Base-by-base conservation (phyloP, 2,888 invertebrate species). In the Diaperis boleti region DNA sequence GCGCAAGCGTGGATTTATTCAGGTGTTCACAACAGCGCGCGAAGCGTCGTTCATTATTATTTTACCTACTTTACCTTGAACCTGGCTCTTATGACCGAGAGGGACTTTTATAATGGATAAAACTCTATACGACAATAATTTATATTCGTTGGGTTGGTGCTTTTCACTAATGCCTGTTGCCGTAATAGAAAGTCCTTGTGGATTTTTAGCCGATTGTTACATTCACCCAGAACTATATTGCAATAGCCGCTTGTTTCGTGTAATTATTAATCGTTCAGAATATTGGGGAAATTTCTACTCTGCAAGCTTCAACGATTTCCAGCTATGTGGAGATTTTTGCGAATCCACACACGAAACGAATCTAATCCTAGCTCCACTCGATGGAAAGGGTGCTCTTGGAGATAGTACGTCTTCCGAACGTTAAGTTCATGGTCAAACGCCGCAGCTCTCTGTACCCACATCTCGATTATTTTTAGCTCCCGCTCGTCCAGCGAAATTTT, bases 31-130 rank as follows among this genome's bases (percentile, higher is more conserved):
- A 52, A 59, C 60, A 59, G 63, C 62, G 62, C 64, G 67, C 67
- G 55, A 66, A 60, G 56, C 61, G 20, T 69, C 67, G 64, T 65
- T 69, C 65, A 69, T 70, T 68, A 68, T 68, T 70, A 71, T 64
- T 69, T 69, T 67, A 64, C 66, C 45, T 59, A 59, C 60, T 64
- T 66, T 57, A 62, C 71, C 71, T 71, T 71, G 71, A 71, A 71
- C 71, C 71, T 65, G 64, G 55, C 55, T 61, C 50, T 47, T 65
- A 59, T 57, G 65, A 59, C 59, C 63, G 63, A 63, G 54, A 62
- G 55, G 56, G 55, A 66, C 66, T 56, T 62, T 62, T 64, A 66
- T 55, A 55, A 62, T 59, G 61, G 49, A 55, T 62, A 64, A 61
- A 69, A 64, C 59, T 42, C 52, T 42, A 22, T 59, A 54, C 49